Percentiles rank a stretch among this genome's conserved stretches.
phyloP scores from a whole-genome alignment of 2,113 vertebrate species.

The Chaetops frenatus region DNA sequence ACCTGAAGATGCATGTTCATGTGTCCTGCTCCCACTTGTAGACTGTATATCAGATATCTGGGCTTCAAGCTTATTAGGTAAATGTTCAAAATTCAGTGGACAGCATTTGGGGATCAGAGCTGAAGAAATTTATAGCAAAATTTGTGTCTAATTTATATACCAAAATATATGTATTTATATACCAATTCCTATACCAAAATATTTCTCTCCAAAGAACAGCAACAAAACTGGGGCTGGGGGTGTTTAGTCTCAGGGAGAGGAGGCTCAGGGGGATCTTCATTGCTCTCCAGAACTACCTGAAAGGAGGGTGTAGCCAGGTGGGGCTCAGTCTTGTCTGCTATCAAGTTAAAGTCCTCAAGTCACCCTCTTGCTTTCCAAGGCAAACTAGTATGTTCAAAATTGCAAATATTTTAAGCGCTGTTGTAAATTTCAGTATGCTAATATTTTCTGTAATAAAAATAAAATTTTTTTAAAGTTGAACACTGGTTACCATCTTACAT shows the following conservation, averaged over 20 bases:
- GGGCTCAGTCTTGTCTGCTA: accelerated
- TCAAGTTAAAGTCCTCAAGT: background rate
- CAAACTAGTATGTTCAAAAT: background rate
- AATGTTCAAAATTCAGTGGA: background rate
- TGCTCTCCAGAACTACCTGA: background rate
- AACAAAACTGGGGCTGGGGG: background rate
- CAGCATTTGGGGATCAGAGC: background rate
- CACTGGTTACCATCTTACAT: background rate
- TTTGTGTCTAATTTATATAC: background rate
- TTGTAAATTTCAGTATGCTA: background rate
- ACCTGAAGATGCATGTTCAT: background rate
- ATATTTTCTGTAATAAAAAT: background rate
- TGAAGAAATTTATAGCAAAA: background rate
- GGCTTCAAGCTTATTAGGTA: background rate
- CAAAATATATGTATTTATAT: background rate
- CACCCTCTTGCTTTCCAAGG: background rate
- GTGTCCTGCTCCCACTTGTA: background rate
- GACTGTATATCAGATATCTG: background rate
- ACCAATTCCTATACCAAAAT: background rate
- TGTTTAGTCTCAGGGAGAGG: background rate
- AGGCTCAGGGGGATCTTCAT: background rate
- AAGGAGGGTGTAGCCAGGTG: background rate
- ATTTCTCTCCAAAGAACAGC: background rate
- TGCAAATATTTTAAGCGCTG: background rate
- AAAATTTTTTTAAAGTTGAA: background rate